Conservation (phyloP, 2,797 vertebrate species). For the Lacerta agilis region DNA sequence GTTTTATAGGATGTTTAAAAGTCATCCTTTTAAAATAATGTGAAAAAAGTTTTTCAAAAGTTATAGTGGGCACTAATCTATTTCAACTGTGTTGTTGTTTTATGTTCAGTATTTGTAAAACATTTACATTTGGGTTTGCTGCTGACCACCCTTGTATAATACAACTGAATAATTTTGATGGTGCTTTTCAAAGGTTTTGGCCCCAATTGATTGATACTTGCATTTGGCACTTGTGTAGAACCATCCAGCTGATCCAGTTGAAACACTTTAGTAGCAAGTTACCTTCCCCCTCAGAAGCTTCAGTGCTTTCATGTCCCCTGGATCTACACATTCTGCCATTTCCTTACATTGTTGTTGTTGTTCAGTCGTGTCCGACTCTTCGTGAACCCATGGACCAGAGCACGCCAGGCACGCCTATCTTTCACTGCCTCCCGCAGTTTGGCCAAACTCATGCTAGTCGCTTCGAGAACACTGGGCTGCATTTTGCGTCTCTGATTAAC, state of each 20-base stretch:
- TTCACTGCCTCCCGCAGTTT: too few species aligned
- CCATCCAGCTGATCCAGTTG: background rate
- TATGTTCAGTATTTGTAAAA: background rate
- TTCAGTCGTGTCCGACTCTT: too few species aligned
- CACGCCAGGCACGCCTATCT: too few species aligned
- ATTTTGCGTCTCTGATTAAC: background rate
- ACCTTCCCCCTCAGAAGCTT: background rate
- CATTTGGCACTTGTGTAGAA: background rate
- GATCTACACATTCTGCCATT: background rate
- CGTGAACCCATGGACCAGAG: too few species aligned
- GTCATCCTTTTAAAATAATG: background rate
- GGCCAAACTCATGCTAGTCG: too few species aligned
- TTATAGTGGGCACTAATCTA: background rate
- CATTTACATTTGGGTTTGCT: background rate
- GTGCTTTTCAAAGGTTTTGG: background rate
- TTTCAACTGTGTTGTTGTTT: background rate
- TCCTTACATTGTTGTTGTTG: too few species aligned
- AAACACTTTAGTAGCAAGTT: background rate
- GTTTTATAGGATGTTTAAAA: background rate
- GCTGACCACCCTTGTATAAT: background rate
- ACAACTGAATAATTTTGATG: background rate
- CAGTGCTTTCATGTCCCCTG: background rate
- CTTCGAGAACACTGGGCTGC: background rate
- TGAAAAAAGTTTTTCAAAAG: background rate
- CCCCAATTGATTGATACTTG: background rate